Percentiles rank a stretch among this genome's conserved stretches.
Evolutionary conservation across 2,113 vertebrate genomes (phyloP).

Genomic region (Rostratula benghalensis): DNA sequence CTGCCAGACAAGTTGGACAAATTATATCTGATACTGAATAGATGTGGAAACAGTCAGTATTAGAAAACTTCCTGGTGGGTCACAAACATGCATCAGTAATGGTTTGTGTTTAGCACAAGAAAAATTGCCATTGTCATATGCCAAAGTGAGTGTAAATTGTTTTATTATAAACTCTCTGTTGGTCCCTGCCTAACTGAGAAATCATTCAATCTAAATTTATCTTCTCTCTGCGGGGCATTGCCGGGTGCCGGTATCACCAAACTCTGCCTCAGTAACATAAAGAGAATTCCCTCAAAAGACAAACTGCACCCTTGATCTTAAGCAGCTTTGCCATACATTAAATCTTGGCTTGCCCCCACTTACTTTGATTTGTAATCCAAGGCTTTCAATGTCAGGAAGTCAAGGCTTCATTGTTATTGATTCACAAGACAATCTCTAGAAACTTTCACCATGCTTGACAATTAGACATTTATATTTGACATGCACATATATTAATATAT

Average conservation of each 20-base stretch:
- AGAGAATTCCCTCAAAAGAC: slow-evolving; percentile 18
- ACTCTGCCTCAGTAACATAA: slow-evolving; percentile 50
- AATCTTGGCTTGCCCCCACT: slow-evolving; percentile 9
- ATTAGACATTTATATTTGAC: neutral
- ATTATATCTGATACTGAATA: slow-evolving; percentile 43
- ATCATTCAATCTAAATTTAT: slow-evolving; percentile 74
- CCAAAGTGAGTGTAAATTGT: slow-evolving; percentile 74
- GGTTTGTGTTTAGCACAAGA: slow-evolving; percentile 74
- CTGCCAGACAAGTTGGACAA: slow-evolving; percentile 44
- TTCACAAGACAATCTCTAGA: neutral
- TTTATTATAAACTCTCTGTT: slow-evolving; percentile 76
- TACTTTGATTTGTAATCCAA: slow-evolving; percentile 34
- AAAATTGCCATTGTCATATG: slow-evolving; percentile 76
- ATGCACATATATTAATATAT: neutral
- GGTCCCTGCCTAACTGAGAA: slow-evolving; percentile 71
- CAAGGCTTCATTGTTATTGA: neutral
- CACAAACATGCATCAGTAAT: slow-evolving; percentile 65
- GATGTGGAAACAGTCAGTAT: slow-evolving; percentile 49
- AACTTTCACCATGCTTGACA: neutral
- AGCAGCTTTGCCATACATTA: slow-evolving; percentile 12
- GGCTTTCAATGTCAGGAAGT: neutral
- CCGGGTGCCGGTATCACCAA: slow-evolving; percentile 38
- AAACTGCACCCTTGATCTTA: slow-evolving; percentile 23
- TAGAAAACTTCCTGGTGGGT: slow-evolving; percentile 64
- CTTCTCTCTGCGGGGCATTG: slow-evolving; percentile 53